Percentiles rank a stretch among this genome's conserved stretches.
Conservation (phyloP, 2,113 vertebrate species). For the Leiothrix lutea region DNA sequence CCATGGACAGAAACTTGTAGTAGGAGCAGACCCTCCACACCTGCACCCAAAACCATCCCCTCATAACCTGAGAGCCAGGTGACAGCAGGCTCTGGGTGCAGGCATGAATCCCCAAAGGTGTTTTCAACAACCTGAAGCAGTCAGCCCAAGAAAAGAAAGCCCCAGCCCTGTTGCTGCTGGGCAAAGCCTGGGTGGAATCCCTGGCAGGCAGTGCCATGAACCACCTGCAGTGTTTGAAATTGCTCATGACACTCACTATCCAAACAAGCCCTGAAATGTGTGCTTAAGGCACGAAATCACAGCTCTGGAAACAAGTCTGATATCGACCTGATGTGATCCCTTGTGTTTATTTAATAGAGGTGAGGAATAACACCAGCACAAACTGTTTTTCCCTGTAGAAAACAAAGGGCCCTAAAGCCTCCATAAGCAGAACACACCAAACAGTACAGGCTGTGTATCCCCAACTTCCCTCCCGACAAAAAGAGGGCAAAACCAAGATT, state of each 20-base stretch:
- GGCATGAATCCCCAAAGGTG: rapidly evolving
- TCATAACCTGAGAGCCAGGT: rapidly evolving
- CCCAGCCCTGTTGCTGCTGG: background rate
- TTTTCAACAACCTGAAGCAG: background rate
- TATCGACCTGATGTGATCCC: rapidly evolving
- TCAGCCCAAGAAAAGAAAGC: background rate
- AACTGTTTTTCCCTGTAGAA: background rate
- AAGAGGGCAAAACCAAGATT: background rate
- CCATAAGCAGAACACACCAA: background rate
- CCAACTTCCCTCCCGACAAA: background rate
- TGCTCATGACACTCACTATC: background rate
- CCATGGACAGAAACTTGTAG: rapidly evolving
- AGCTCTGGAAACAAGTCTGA: background rate
- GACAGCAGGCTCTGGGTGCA: background rate
- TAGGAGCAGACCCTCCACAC: background rate
- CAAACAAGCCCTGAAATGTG: background rate
- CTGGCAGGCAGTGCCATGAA: background rate
- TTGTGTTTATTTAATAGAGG: background rate
- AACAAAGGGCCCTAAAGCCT: background rate
- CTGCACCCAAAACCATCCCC: background rate
- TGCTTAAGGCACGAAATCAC: background rate
- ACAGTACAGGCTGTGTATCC: background rate
- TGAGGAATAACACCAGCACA: background rate
- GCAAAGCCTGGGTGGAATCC: background rate
- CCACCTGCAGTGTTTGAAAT: background rate